phyloP scores from a whole-genome alignment of 2,113 vertebrate genomes.

The Hemibates koningsi region DNA sequence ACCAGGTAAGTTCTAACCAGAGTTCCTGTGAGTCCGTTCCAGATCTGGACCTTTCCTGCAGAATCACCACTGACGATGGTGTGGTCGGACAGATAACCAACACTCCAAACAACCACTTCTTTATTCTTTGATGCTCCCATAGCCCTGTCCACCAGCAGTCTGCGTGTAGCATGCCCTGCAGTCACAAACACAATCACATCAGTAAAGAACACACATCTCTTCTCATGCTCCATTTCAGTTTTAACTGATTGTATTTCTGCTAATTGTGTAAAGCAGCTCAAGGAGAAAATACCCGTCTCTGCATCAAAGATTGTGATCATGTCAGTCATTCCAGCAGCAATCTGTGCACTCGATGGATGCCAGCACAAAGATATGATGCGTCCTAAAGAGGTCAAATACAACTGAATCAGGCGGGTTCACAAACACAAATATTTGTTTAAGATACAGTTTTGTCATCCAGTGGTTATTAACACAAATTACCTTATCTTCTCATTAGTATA shows the following conservation, averaged over 20 bases:
- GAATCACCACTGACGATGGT: slow-evolving; percentile 85
- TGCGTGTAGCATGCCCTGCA: slow-evolving; percentile 74
- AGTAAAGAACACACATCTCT: neutral
- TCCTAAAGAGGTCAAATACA: slow-evolving; percentile 56
- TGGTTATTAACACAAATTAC: neutral
- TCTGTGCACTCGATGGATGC: slow-evolving; percentile 75
- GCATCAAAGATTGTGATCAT: slow-evolving; percentile 76
- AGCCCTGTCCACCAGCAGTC: slow-evolving; percentile 79
- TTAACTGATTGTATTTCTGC: neutral
- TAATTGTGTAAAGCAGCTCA: neutral
- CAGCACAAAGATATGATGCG: slow-evolving; percentile 87
- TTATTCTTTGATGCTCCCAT: slow-evolving; percentile 36
- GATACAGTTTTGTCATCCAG: neutral
- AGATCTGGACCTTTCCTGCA: slow-evolving; percentile 87
- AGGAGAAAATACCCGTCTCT: slow-evolving; percentile 70
- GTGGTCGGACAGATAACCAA: slow-evolving; percentile 79
- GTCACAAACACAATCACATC: neutral
- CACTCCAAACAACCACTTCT: slow-evolving; percentile 84
- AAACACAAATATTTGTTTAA: neutral
- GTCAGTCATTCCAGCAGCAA: slow-evolving; percentile 83
- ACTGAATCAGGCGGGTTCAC: neutral
- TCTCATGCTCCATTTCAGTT: neutral
- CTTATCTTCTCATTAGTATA: neutral
- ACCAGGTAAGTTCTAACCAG: slow-evolving; percentile 77
- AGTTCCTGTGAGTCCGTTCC: slow-evolving; percentile 82